Conservation (phyloP, 2,797 vertebrate genomes). For the Microhierax caerulescens region DNA sequence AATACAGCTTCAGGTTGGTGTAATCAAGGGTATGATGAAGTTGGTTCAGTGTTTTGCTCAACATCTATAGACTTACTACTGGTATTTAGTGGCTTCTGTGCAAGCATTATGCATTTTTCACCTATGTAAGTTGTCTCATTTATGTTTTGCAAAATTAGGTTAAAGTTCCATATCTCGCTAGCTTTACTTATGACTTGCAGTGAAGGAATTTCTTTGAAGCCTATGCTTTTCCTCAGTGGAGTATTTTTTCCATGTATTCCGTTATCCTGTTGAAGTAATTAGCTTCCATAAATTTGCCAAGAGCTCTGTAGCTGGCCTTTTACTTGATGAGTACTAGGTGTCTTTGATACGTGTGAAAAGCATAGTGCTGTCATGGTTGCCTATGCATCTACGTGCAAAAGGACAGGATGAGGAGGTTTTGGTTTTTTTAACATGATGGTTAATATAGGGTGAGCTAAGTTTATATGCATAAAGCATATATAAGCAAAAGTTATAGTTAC, state of each 20-base stretch:
- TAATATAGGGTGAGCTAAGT: neutral
- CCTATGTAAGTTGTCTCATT: neutral
- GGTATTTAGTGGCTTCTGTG: neutral
- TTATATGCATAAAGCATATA: neutral
- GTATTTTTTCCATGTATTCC: neutral
- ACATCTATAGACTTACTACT: fast-evolving
- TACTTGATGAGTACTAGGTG: neutral
- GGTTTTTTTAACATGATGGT: neutral
- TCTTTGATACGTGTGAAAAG: neutral
- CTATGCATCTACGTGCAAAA: neutral
- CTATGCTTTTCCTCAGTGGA: neutral
- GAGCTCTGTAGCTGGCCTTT: neutral
- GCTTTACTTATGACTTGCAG: fast-evolving
- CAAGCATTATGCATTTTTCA: neutral
- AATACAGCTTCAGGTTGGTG: neutral
- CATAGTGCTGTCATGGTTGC: neutral
- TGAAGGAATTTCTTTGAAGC: neutral
- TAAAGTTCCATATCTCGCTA: fast-evolving
- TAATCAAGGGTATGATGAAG: neutral
- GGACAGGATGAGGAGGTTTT: neutral
- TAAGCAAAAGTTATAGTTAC: neutral
- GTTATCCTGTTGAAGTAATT: neutral
- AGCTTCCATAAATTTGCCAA: neutral
- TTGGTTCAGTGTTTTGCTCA: neutral
- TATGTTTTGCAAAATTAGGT: neutral